These are phyloP conservation scores for Platorchestia sp. DNA, from an alignment of 1,140 invertebrate species.

Conservation along the genomic window DNA sequence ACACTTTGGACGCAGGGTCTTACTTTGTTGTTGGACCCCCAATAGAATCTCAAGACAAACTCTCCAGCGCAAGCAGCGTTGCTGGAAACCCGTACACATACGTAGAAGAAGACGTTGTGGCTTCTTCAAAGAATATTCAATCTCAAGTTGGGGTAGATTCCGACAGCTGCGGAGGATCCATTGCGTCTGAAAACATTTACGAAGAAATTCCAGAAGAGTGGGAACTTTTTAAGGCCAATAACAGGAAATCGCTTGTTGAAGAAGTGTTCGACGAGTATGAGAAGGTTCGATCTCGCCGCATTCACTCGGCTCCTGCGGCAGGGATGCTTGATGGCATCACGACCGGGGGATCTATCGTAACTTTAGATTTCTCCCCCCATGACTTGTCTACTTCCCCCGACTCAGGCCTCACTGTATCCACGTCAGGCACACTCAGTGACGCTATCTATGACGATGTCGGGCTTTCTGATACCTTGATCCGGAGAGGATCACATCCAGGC, in stretches of 20 bases:
- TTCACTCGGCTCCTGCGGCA: slow-evolving; percentile 80
- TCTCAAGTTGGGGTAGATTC: slow-evolving; percentile 60
- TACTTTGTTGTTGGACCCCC: slow-evolving; percentile 62
- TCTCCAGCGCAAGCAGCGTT: neutral
- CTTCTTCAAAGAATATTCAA: slow-evolving; percentile 59
- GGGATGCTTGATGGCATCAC: slow-evolving; percentile 74
- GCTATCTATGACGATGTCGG: slow-evolving; percentile 57
- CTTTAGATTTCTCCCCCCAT: slow-evolving; percentile 68
- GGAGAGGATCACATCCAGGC: slow-evolving; percentile 18
- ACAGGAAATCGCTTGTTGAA: slow-evolving; percentile 66
- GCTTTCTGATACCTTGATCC: neutral
- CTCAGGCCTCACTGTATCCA: slow-evolving; percentile 62
- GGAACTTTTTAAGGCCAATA: slow-evolving; percentile 23
- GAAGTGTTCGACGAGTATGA: slow-evolving; percentile 81
- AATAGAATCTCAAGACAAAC: neutral
- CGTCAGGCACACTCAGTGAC: slow-evolving; percentile 60
- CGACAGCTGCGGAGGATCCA: slow-evolving; percentile 62
- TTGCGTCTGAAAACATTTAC: slow-evolving; percentile 83
- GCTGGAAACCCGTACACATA: slow-evolving; percentile 62
- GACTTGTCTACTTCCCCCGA: slow-evolving; percentile 62
- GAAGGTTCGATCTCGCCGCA: slow-evolving; percentile 81
- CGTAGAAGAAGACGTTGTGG: slow-evolving; percentile 61
- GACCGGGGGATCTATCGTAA: slow-evolving; percentile 88
- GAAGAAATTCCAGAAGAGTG: slow-evolving; percentile 81
- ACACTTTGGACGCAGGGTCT: slow-evolving; percentile 59